Base-by-base conservation (phyloP, 2,113 vertebrate genomes). In the Ctenodactylus gundi region DNA sequence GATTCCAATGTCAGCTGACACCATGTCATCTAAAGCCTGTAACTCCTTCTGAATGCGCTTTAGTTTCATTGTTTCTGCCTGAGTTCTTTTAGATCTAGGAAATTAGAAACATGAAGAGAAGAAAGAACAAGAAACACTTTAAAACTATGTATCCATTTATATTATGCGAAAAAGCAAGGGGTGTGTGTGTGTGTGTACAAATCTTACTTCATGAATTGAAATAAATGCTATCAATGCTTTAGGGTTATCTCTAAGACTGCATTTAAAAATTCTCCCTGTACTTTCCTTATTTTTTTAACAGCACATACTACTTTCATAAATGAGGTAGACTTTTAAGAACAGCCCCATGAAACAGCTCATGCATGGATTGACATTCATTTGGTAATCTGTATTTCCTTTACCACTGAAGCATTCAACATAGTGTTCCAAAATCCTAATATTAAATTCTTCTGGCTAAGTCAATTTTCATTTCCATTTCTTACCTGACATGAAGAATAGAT, bases 21-120 rank as follows among this genome's bases (percentile, higher is more conserved):
- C 99, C 98, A 99, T 98, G 97, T 99, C 99, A 94, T 99, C 99
- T 75, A 99, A 98, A 60, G 98, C 98, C 96, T 99, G 99, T 3
- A 99, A 98, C 95, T 99, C 99, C 95, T 98, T 99, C 98, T 99
- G 99, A 96, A 99, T 99, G 78, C 99, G 98, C 94, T 99, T 99
- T 51, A 99, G 98, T 95, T 99, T 99, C 94, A 99, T 97, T 0
- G 99, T 98, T 96, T 99, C 99, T 5, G 99, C 99, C 87, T 99
- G 99, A 68, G 99, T 99, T 98, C 99, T 99, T 98, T 99, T 99
- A 87, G 99, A 99, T 97, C 99, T 99, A 97, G 85, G 97, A 96
- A 94, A 94, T 68, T 46, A 89, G 34, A 41, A 81, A 41, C 8
- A 77, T 21, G 55, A 77, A 6, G 34, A 29, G 25, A 78, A 95